Evolutionary conservation across 2,797 vertebrate species (phyloP).

Genomic region (Neosilurus hyrtlii): DNA sequence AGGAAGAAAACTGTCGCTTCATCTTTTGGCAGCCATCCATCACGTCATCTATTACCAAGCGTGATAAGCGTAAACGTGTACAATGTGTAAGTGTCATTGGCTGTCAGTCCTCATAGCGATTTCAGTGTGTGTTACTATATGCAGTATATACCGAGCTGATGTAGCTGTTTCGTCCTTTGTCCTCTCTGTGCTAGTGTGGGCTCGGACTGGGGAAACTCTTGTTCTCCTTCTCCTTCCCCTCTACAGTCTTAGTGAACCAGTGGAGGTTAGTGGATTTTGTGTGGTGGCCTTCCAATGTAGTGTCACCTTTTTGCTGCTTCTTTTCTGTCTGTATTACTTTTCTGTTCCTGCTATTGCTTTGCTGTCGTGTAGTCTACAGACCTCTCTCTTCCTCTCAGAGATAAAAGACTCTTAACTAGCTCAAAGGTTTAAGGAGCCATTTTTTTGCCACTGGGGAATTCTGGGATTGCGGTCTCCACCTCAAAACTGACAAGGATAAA

Average conservation of each 20-base stretch:
- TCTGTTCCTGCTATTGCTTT: constrained; percentile 91
- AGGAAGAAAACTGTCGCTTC: constrained; percentile 82
- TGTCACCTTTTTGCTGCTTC: constrained; percentile 96
- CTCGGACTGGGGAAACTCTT: constrained; percentile 64
- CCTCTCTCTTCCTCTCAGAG: constrained; percentile 88
- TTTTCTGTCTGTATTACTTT: constrained; percentile 87
- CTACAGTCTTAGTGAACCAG: constrained; percentile 98
- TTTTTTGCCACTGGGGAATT: constrained; percentile 88
- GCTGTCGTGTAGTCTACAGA: constrained; percentile 94
- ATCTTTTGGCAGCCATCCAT: constrained; percentile 91
- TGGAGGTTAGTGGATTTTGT: constrained; percentile 99
- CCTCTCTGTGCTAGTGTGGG: constrained; percentile 98
- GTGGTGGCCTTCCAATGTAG: constrained; percentile 94
- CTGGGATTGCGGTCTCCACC: constrained; percentile 87
- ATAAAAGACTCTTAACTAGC: constrained; percentile 98
- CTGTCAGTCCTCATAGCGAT: constrained; percentile 97
- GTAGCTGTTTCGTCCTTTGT: constrained; percentile 99
- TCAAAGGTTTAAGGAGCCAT: constrained; percentile 99
- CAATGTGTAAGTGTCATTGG: constrained; percentile 98
- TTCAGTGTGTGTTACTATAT: constrained; percentile 99
- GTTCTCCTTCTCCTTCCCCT: constrained; percentile 73
- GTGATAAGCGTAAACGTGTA: constrained; percentile 97
- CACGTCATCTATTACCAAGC: constrained; percentile 93
- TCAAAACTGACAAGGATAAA: constrained; percentile 65
- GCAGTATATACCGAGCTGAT: constrained; percentile 99